Base-by-base conservation (phyloP, 2,888 invertebrate genomes). In the Meteorus cinctellus region DNA sequence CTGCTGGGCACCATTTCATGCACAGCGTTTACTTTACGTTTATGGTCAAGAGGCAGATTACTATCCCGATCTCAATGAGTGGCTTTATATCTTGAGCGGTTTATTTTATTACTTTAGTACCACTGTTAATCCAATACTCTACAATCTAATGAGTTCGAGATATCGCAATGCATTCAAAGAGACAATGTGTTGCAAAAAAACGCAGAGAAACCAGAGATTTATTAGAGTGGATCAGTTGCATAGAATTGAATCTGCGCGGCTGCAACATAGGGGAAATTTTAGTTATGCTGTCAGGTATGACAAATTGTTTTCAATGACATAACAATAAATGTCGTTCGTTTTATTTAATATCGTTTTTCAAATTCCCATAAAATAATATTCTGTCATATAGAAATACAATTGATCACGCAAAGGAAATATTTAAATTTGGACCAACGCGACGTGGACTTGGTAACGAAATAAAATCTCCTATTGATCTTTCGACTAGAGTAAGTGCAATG, bases 1-100 rank as follows among this genome's bases (percentile, higher is more conserved):
- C 14, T 97, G 98, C 90, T 98, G 98, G 98, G 96, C 97, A 0
- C 98, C 98, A 36, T 98, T 98, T 91, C 98, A 98, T 91, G 93
- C 96, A 79, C 98, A 98, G 90, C 92, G 98, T 6, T 91, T 98
- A 72, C 93, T 97, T 89, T 96, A 94, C 87, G 92, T 96, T 82
- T 95, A 96, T 88, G 95, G 93, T 36, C 91, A 92, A 79, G 89
- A 92, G 29, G 88, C 89, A 0, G 91, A 93, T 86, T 94, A 93
- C 89, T 92, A 92, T 87, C 90, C 92, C 74, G 90, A 91, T 78
- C 91, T 95, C 84, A 96, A 96, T 89, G 94, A 95, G 85, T 95
- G 94, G 92, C 91, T 96, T 80, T 96, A 94, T 90, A 94, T 94
- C 83, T 91, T 95, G 12, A 94, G 95, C 14, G 97, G 96, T 0